A percentile compares a stretch with the other conserved stretches of the same genome.
Evolutionary conservation across 1,140 invertebrate species (phyloP).

Genomic region (Cydia splendana): DNA sequence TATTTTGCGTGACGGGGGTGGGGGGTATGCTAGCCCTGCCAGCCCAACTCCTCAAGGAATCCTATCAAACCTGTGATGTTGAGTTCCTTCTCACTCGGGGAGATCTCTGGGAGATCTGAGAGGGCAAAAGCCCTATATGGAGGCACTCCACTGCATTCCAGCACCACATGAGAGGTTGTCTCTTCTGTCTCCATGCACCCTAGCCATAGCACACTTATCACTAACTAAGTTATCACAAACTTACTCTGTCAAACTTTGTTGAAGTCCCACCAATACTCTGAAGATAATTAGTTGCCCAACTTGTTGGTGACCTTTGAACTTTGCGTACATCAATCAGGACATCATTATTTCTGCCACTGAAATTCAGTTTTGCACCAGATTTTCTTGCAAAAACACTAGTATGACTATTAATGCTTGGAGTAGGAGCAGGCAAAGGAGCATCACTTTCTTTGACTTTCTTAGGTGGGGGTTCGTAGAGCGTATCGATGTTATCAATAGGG

Average conservation of each 20-base stretch:
- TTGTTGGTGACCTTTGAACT: constrained; percentile 27
- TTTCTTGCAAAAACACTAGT: constrained; percentile 1
- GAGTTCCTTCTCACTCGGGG: too few relatives aligned
- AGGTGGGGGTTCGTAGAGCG: background rate
- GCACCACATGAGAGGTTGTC: too few relatives aligned
- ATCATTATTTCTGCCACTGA: constrained; percentile 1
- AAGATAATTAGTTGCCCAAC: constrained; percentile 37
- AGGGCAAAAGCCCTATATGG: too few relatives aligned
- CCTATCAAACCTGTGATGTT: too few relatives aligned
- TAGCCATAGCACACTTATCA: too few relatives aligned
- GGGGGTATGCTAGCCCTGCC: too few relatives aligned
- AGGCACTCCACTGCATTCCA: too few relatives aligned
- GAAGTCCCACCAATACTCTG: constrained; percentile 34
- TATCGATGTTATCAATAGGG: background rate
- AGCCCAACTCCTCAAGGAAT: too few relatives aligned
- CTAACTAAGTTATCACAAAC: background rate
- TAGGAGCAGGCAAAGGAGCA: background rate
- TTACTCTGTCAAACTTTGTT: constrained; percentile 25
- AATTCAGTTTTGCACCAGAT: constrained; percentile 14
- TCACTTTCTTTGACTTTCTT: constrained; percentile 7
- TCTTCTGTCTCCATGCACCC: too few relatives aligned
- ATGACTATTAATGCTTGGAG: background rate
- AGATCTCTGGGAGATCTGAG: too few relatives aligned
- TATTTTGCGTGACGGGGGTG: too few relatives aligned
- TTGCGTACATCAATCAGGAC: constrained; percentile 9